phyloP scores from a whole-genome alignment of 1,140 invertebrate genomes.

The Steinernema feltiae region DNA sequence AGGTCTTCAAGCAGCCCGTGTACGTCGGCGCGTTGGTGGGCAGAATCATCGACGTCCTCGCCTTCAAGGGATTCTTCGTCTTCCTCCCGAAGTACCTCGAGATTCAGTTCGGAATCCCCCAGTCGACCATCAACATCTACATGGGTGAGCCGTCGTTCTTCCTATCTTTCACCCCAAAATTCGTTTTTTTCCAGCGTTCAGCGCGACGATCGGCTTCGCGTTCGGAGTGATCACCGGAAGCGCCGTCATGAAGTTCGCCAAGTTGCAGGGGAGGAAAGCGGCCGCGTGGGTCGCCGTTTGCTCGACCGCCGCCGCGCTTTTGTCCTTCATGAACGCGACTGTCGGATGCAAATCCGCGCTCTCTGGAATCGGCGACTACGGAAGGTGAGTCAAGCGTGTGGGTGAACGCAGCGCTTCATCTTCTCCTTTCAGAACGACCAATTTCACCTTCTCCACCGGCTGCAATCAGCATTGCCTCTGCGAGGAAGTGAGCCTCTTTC shows the following conservation, averaged over 20 bases:
- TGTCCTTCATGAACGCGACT: slow-evolving; percentile 32
- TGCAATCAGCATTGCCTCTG: slow-evolving; percentile 32
- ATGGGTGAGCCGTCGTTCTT: slow-evolving; percentile 19
- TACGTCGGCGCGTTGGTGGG: slow-evolving; percentile 40
- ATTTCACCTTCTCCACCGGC: slow-evolving; percentile 31
- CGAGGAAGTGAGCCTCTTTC: slow-evolving; percentile 31
- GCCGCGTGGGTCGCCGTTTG: slow-evolving; percentile 31
- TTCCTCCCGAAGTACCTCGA: slow-evolving; percentile 38
- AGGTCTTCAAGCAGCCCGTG: slow-evolving; percentile 33
- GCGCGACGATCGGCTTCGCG: slow-evolving; percentile 40
- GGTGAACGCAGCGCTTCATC: not conserved
- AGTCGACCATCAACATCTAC: slow-evolving; percentile 37
- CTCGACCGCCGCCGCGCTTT: slow-evolving; percentile 33
- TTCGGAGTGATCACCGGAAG: slow-evolving; percentile 34
- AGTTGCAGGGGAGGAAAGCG: slow-evolving; percentile 35
- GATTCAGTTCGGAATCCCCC: slow-evolving; percentile 39
- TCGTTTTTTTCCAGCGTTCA: slow-evolving; percentile 19
- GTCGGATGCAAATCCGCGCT: slow-evolving; percentile 40
- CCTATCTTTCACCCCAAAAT: slow-evolving; percentile 8
- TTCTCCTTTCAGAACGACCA: slow-evolving; percentile 22
- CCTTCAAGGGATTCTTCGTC: slow-evolving; percentile 44
- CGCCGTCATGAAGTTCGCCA: slow-evolving; percentile 31
- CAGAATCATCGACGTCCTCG: slow-evolving; percentile 39
- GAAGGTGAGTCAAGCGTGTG: slow-evolving; percentile 24
- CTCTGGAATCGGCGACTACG: slow-evolving; percentile 31